These are phyloP conservation scores for Phalera bucephala DNA, from an alignment of 2,888 invertebrate genomes.

Conservation along the genomic window DNA sequence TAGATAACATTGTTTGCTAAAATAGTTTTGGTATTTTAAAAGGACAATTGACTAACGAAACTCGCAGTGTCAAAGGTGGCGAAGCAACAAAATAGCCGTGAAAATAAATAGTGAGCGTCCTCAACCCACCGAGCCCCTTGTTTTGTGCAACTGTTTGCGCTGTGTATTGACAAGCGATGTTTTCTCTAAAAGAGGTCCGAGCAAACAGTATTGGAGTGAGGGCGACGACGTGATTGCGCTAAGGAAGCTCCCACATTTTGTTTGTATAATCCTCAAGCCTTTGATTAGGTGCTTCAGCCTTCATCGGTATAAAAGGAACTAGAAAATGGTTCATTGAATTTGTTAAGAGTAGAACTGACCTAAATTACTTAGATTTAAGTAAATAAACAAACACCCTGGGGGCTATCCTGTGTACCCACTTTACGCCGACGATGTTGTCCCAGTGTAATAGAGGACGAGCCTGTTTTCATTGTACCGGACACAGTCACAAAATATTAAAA, in stretches of 20 bases:
- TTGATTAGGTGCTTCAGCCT: constrained; percentile 60
- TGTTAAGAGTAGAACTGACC: constrained; percentile 2
- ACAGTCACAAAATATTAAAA: too few relatives aligned
- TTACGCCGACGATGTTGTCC: too few relatives aligned
- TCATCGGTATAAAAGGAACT: constrained; percentile 26
- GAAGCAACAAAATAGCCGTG: constrained; percentile 22
- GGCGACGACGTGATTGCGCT: constrained; percentile 64
- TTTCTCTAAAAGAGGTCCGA: constrained; percentile 62
- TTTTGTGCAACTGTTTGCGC: constrained; percentile 59
- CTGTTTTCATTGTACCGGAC: too few relatives aligned
- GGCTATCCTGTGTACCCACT: too few relatives aligned
- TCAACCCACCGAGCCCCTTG: constrained; percentile 36
- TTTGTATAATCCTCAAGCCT: constrained; percentile 61
- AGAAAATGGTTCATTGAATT: constrained; percentile 19
- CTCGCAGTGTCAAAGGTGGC: constrained; percentile 36
- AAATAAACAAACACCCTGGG: too few relatives aligned
- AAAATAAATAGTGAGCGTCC: constrained; percentile 50
- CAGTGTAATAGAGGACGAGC: too few relatives aligned
- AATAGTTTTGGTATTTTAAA: background rate
- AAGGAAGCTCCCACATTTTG: constrained; percentile 53
- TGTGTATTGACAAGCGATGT: constrained; percentile 74
- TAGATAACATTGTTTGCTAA: background rate
- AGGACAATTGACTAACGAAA: constrained; percentile 6
- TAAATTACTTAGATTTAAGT: too few relatives aligned
- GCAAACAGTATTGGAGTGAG: constrained; percentile 55